Evolutionary conservation across 92 coral and sea anemone genomes (phyloP), one percentile per base, ranked within the genome.

Genomic region (Plumapathes pennacea): DNA sequence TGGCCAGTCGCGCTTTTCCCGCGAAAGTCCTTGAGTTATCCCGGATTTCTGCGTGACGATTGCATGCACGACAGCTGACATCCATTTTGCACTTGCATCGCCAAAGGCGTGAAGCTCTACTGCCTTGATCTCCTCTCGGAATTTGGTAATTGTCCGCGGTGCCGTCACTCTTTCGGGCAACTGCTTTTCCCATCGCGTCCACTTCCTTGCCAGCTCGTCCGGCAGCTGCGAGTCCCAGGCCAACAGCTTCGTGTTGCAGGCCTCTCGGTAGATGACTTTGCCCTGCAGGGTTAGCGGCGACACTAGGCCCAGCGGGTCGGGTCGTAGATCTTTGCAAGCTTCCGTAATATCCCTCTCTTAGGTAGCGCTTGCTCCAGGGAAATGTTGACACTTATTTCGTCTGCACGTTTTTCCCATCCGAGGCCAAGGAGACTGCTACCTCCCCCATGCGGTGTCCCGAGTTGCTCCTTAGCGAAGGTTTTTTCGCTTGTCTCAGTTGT

Each of bases 31-130:
- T 32, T 71, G 67, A 38, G 9, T 39, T 10, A 32, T 25, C 10
- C 67, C 72, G 20, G 67, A 58, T 3, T 62, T 64, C 69, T 77
- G 84, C n/a, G 59, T 57, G 8, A 59, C 77, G 5, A 68, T 77
- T 43, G 77, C 77, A 53, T 69, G 61, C 20, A 41, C 76, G 25
- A 67, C 84, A 4, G 84, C 77, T 25, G 67, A 61, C 47, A 67
- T 52, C 36, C 77, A 55, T 6, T 22, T 37, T 24, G 48, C 67
- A 26, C 72, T 50, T 3, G 78, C 45, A 24, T 78, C 85, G 7
- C 78, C 67, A 26, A 78, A 78, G 20, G 25, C 55, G 54, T 69
- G 85, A 13, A 69, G 62, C 28, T 69, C 74, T 4, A 74, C 38
- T 0, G 40, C 75, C 14, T 55, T 12, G 20, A 66, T 21, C 13